A percentile compares a stretch with the other conserved stretches of the same genome.
phyloP scores from a whole-genome alignment of 2,888 invertebrate species.

The Cheilosia vernalis region DNA sequence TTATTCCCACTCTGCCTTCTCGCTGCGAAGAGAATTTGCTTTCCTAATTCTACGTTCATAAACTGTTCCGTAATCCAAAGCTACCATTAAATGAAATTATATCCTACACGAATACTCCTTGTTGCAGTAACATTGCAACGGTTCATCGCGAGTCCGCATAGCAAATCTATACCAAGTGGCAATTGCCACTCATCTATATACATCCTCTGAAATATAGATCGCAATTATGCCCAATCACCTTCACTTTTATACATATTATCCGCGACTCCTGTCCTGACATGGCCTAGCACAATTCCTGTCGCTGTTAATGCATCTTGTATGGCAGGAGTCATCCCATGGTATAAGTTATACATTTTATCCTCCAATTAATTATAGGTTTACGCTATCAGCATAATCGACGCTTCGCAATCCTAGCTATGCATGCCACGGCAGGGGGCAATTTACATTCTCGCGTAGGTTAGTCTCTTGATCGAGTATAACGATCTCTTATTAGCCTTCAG shows the following conservation, averaged over 20 bases:
- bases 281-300: constrained; percentile 37
- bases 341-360: constrained; percentile 40
- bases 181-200: constrained; percentile 38
- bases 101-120: constrained; percentile 40
- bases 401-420: constrained; percentile 22
- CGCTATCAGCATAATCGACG: constrained; percentile 39
- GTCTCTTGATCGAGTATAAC: background rate
- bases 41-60: constrained; percentile 11
- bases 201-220: constrained; percentile 45
- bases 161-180: constrained; percentile 17
- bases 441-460: constrained; percentile 38
- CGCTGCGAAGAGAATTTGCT: background rate
- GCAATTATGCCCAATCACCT: constrained; percentile 62
- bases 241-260: constrained; percentile 49
- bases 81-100: constrained; percentile 52
- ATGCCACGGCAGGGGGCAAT: constrained; percentile 27
- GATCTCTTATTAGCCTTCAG: constrained; percentile 25
- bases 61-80: constrained; percentile 43
- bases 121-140: constrained; percentile 39
- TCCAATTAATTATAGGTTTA: constrained; percentile 54
- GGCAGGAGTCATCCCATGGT: constrained; percentile 14
- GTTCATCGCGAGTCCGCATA: constrained; percentile 25
- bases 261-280: constrained; percentile 2
- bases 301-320: constrained; percentile 14
- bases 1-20: background rate